Evolutionary conservation across 2,113 vertebrate species (phyloP).

Genomic region (Platichthys stellatus): DNA sequence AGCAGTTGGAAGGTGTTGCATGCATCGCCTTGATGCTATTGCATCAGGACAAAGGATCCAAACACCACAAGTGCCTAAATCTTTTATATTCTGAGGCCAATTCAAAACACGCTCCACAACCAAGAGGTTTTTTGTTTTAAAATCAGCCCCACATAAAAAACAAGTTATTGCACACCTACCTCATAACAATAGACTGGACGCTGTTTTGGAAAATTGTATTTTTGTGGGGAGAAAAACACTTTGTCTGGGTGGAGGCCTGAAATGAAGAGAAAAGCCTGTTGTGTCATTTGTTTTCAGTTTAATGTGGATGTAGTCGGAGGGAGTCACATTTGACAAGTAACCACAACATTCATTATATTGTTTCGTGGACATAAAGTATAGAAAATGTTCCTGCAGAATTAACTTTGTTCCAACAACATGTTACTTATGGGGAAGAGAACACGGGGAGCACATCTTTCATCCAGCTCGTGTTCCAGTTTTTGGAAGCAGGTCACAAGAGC

Average conservation of each 20-base stretch:
- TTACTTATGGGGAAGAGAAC: slow-evolving; percentile 19
- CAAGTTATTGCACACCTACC: background rate
- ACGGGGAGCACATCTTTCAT: slow-evolving; percentile 20
- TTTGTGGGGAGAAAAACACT: background rate
- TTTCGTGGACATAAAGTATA: background rate
- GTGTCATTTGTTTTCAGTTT: background rate
- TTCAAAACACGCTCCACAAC: background rate
- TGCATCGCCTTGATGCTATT: background rate
- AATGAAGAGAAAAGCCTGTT: background rate
- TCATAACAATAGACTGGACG: background rate
- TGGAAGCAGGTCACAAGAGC: slow-evolving; percentile 37
- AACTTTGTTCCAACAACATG: background rate
- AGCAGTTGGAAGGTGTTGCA: background rate
- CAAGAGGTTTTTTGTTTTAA: background rate
- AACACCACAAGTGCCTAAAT: background rate
- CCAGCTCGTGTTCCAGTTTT: slow-evolving; percentile 24
- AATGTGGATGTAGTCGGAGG: background rate
- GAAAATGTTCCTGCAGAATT: too few relatives aligned
- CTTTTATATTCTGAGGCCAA: background rate
- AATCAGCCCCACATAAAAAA: background rate
- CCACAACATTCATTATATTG: background rate
- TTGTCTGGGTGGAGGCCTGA: background rate
- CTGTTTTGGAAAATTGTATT: background rate
- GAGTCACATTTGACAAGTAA: background rate
- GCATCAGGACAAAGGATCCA: background rate